Evolutionary conservation across 2,113 vertebrate genomes (phyloP).

Genomic region (Lophius piscatorius): DNA sequence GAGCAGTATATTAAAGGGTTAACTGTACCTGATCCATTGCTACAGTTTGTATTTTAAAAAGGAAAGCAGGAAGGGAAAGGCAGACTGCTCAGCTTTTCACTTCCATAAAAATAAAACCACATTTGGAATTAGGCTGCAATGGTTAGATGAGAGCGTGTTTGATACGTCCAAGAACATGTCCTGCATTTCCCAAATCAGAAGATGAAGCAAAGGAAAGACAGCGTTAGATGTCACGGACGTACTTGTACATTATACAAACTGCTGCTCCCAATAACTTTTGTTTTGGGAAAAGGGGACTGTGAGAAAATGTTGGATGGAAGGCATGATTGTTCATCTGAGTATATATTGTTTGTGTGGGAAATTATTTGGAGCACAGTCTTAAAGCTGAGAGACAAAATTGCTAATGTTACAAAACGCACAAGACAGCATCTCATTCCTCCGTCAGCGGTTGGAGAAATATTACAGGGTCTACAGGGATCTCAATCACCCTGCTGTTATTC

Average conservation of each 20-base stretch:
- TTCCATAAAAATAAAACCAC: slow-evolving; percentile 59
- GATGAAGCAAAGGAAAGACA: slow-evolving; percentile 15
- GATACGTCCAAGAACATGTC: slow-evolving; percentile 64
- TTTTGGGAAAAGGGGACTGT: too few species aligned
- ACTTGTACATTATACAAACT: slow-evolving; percentile 37
- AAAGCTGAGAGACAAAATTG: slow-evolving; percentile 12
- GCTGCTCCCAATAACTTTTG: slow-evolving; percentile 32
- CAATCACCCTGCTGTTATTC: background rate
- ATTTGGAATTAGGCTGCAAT: slow-evolving; percentile 70
- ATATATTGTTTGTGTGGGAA: slow-evolving; percentile 33
- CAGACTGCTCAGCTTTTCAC: slow-evolving; percentile 43
- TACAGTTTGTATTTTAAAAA: slow-evolving; percentile 56
- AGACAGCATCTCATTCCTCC: too few species aligned
- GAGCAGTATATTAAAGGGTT: too few species aligned
- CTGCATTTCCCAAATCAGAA: slow-evolving; percentile 66
- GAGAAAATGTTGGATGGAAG: slow-evolving; percentile 17
- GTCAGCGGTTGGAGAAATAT: too few species aligned
- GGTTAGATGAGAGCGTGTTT: slow-evolving; percentile 66
- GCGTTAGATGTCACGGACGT: slow-evolving; percentile 45
- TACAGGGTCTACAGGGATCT: background rate
- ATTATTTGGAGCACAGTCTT: slow-evolving; percentile 4
- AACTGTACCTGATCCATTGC: slow-evolving; percentile 39
- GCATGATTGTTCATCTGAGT: slow-evolving; percentile 24
- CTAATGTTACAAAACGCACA: background rate
- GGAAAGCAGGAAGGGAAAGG: slow-evolving; percentile 32